Base-by-base conservation (phyloP, 64 coral and sea anemone genomes). In the Actinia equina region DNA sequence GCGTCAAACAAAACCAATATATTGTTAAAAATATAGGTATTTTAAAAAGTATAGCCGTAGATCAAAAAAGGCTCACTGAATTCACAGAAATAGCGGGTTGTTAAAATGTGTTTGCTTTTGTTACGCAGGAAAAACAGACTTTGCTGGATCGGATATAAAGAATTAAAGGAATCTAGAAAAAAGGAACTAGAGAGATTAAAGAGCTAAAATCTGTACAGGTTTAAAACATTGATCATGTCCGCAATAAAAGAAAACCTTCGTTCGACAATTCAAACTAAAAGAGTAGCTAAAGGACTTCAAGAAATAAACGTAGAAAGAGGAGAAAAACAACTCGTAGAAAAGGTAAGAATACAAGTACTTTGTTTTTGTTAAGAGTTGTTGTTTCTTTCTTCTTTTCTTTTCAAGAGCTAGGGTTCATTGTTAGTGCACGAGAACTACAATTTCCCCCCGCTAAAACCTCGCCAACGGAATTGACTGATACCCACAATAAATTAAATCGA, bases 161-260 rank as follows among this genome's bases (percentile, higher is more conserved):
- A 41, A 74, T 26, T 42, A 14, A 27, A 74, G 26, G n/a, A 3
- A 7, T 65, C 6, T 5, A 74, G 20, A 2, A 14, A 27, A 37
- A 74, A 74, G 69, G 69, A 27, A 30, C 19, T 14, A 10, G 69
- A 41, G 17, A 37, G 30, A 37, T 37, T 37, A 37, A 37, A 37
- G 30, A 37, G 30, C 30, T 37, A 37, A 37, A 37, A 37, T 37
- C 30, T 37, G 30, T 37, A 37, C 30, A 37, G 1, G 30, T 37
- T 37, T 37, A 1, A 37, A 37, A 37, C 1, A 37, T 37, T 37
- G 30, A 37, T 37, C 1, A 82, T 82, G 80, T 57, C 80, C 1
- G 37, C 30, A 37, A 1, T 82, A 1, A 82, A 82, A 82, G 80
- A 82, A 82, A 82, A 82, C 53, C 80, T 82, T 7, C 37, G 80